Percentiles rank a stretch among this genome's conserved stretches.
Conservation (phyloP, 2,113 vertebrate species). For the Mobula birostris region DNA sequence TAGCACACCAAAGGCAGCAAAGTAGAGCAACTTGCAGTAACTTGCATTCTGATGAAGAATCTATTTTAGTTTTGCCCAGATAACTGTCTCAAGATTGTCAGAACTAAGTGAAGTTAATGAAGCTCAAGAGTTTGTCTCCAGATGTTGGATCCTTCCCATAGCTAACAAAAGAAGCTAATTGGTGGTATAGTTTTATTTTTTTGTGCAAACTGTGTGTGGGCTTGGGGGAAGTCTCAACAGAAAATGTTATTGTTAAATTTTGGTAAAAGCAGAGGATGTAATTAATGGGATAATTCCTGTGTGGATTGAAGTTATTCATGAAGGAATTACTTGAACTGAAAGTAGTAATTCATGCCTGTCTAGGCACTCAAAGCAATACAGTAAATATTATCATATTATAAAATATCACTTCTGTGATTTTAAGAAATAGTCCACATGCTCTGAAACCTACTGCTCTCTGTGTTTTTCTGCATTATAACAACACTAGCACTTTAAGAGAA, state of each 20-base stretch:
- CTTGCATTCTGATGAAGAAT: neutral
- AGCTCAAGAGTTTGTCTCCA: neutral
- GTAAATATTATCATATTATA: neutral
- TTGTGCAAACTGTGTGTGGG: neutral
- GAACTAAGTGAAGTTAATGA: neutral
- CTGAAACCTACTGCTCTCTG: neutral
- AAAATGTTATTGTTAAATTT: neutral
- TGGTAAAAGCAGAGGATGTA: neutral
- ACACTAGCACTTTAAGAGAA: neutral
- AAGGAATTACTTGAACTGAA: neutral
- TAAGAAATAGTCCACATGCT: neutral
- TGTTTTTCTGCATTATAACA: neutral
- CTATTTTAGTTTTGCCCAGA: neutral
- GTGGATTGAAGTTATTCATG: neutral
- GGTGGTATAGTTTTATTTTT: neutral
- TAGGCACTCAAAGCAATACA: neutral
- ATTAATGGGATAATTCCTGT: neutral
- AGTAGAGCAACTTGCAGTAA: neutral
- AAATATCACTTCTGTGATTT: neutral
- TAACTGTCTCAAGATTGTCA: neutral
- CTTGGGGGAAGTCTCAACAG: neutral
- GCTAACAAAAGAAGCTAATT: constrained; percentile 10
- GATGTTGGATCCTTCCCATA: neutral
- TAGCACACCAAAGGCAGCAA: neutral
- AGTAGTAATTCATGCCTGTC: neutral